Percentiles rank a stretch among this genome's conserved stretches.
phyloP scores from a whole-genome alignment of 2,797 vertebrate genomes.

The Tadarida brasiliensis region DNA sequence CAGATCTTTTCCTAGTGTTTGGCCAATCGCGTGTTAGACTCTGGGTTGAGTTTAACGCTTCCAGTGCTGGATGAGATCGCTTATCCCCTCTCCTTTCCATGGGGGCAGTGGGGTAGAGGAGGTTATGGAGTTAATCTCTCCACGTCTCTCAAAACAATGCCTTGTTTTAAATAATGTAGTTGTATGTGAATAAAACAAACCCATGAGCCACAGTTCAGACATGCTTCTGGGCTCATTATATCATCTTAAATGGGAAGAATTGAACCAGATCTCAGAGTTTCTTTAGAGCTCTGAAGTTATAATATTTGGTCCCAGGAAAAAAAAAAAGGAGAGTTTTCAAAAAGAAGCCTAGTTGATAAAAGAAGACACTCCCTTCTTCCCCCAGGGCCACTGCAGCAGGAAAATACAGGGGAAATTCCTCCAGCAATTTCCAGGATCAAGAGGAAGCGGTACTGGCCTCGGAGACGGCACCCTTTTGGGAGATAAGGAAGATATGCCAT shows the following conservation, averaged over 20 bases:
- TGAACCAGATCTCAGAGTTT: conserved; percentile 29
- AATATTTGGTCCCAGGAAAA: not conserved
- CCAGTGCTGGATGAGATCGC: conserved; percentile 71
- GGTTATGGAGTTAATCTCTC: conserved; percentile 39
- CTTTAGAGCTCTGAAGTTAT: conserved; percentile 44
- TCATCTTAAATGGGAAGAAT: conserved; percentile 52
- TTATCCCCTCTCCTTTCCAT: not conserved
- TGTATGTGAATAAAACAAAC: conserved; percentile 28
- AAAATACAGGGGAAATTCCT: not conserved
- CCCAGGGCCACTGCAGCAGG: not conserved
- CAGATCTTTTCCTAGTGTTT: conserved; percentile 82
- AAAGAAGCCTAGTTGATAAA: conserved; percentile 2
- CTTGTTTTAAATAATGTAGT: conserved; percentile 29
- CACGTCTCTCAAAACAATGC: conserved; percentile 23
- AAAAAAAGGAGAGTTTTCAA: not conserved
- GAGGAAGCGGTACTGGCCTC: not conserved
- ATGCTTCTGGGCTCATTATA: not conserved
- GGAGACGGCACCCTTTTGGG: not conserved
- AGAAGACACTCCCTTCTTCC: not conserved
- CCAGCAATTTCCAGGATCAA: not conserved
- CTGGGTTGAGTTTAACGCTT: conserved; percentile 88
- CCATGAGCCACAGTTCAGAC: not conserved
- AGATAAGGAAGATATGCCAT: not conserved
- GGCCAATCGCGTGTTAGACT: conserved; percentile 84
- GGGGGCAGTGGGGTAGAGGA: not conserved